These are phyloP conservation scores for Misgurnus mizolepis DNA, from an alignment of 2,113 vertebrate genomes.

Conservation along the genomic window DNA sequence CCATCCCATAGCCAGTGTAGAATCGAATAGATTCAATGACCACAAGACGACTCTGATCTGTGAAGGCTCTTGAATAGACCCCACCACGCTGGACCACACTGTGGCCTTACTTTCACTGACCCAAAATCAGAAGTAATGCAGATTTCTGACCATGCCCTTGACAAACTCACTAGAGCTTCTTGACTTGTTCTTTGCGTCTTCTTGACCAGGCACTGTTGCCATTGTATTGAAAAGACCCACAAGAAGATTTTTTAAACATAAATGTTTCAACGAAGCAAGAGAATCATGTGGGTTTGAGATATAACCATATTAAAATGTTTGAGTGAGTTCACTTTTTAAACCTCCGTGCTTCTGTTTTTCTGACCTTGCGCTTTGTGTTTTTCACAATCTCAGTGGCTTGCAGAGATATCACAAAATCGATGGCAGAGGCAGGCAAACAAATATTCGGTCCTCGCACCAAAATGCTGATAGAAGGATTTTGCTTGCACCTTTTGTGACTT, in stretches of 20 bases:
- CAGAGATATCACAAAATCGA: slow-evolving; percentile 26
- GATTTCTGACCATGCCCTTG: slow-evolving; percentile 22
- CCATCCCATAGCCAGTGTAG: not conserved
- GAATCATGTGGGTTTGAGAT: too few relatives aligned
- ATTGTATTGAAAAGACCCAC: not conserved
- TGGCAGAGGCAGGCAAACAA: slow-evolving; percentile 35
- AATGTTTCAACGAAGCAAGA: too few relatives aligned
- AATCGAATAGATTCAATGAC: not conserved
- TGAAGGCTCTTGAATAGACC: not conserved
- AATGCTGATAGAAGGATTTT: slow-evolving; percentile 30
- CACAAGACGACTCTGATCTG: slow-evolving; percentile 9
- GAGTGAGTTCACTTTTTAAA: not conserved
- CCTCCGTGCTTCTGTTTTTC: slow-evolving; percentile 9
- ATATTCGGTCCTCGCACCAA: not conserved
- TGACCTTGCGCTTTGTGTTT: slow-evolving; percentile 23
- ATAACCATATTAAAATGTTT: too few relatives aligned
- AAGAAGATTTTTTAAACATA: not conserved
- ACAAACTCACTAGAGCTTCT: not conserved
- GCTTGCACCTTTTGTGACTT: not conserved
- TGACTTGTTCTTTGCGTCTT: not conserved
- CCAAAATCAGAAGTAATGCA: slow-evolving; percentile 7
- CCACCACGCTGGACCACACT: not conserved
- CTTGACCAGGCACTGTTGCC: not conserved
- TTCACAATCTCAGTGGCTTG: slow-evolving; percentile 9
- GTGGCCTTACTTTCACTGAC: not conserved